A percentile compares a stretch with the other conserved stretches of the same genome.
Conservation (phyloP, 2,113 vertebrate genomes). For the Neopipo cinnamomea region DNA sequence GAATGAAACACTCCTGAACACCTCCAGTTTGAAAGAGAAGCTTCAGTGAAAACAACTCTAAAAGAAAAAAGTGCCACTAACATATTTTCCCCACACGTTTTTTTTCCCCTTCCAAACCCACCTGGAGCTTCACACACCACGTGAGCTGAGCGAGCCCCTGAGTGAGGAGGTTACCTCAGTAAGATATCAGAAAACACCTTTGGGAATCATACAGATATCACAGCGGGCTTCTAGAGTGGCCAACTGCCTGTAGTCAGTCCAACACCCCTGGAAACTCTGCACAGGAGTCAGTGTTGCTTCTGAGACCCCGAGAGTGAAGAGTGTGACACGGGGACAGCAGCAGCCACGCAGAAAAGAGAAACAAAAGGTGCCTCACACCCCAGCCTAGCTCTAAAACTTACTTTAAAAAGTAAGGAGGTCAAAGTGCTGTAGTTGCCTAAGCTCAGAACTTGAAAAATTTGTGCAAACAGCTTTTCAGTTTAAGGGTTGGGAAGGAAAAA, state of each 20-base stretch:
- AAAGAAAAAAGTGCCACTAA: neutral
- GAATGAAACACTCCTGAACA: neutral
- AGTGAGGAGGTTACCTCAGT: neutral
- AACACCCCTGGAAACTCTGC: neutral
- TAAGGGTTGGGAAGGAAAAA: neutral
- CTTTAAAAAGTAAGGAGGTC: neutral
- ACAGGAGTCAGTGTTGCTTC: neutral
- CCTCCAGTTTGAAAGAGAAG: neutral
- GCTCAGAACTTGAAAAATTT: neutral
- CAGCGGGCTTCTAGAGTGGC: neutral
- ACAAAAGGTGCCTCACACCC: neutral
- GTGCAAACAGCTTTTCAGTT: neutral
- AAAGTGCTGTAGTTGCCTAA: neutral
- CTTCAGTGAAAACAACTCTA: neutral
- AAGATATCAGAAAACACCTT: neutral
- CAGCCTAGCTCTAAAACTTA: neutral
- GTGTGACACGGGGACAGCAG: neutral
- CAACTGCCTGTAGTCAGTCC: neutral
- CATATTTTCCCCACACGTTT: neutral
- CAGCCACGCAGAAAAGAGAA: neutral
- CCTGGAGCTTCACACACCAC: fast-evolving
- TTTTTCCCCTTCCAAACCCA: neutral
- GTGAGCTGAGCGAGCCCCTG: neutral
- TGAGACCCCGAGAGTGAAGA: neutral
- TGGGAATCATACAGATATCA: neutral